phyloP scores from a whole-genome alignment of 2,797 vertebrate species.

The Myiotriccus ornatus region DNA sequence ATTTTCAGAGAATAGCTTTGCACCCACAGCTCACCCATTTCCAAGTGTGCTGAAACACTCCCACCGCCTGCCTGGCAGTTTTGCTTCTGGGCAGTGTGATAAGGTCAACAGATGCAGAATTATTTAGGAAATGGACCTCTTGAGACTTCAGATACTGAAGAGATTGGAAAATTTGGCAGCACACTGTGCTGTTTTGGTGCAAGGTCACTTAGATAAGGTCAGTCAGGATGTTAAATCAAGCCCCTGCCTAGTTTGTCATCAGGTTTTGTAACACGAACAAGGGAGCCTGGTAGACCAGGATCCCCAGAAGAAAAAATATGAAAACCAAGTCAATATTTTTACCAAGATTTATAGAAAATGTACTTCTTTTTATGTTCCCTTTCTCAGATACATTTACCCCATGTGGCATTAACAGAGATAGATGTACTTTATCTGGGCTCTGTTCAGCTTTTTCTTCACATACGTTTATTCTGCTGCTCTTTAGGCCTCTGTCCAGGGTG shows the following conservation, averaged over 20 bases:
- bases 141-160: conserved; percentile 26
- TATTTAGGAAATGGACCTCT: conserved; percentile 3
- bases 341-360: background rate
- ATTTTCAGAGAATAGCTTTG: background rate
- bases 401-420: background rate
- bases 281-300: background rate
- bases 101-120: conserved; percentile 8
- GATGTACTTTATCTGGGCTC: background rate
- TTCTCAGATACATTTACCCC: background rate
- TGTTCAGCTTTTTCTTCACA: background rate
- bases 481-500: background rate
- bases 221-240: conserved; percentile 33
- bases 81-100: background rate
- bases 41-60: background rate
- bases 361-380: background rate
- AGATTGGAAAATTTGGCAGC: conserved; percentile 55
- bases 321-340: conserved; percentile 6
- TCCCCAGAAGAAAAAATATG: background rate
- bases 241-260: conserved; percentile 58
- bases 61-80: background rate
- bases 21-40: background rate
- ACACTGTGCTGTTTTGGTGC: conserved; percentile 47
- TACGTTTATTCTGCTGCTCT: background rate
- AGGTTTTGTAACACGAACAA: conserved; percentile 42
- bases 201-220: conserved; percentile 61